Base-by-base conservation (phyloP, 1,140 invertebrate genomes). In the Drosophila sucinea region DNA sequence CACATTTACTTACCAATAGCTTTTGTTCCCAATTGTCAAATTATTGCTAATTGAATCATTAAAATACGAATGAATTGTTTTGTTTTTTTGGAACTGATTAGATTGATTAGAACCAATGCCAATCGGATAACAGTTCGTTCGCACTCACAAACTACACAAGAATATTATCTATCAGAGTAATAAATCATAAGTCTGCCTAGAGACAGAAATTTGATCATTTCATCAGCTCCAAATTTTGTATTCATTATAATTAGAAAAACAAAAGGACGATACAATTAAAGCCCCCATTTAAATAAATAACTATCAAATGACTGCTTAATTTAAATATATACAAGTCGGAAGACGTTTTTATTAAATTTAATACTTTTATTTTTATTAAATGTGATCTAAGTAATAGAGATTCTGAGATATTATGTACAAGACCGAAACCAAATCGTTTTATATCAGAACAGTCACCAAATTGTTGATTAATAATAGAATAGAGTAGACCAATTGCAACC, bases 1-100 rank as follows among this genome's bases (percentile, higher is more conserved):
- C 66, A 30, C 66, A 86, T 58, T 38, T 66, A 25, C 17, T 38
- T 66, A 25, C 17, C 32, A 56, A 33, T 35, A 60, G 57, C 67
- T 64, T 60, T 63, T 51, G 23, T 27, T 23, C 44, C 64, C 65
- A 51, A 38, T 61, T 47, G 7, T 6, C 60, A 54, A 64, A 41
- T 44, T 75, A n/a, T 47, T 60, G 72, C 51, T 35, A 54, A 78
- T 72, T 55, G 60, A 73, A 27, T 80, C 70, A 70, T 66, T 70
- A 38, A 38, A 62, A 51, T 44, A 54, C 35, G 2, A 47, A 29
- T 5, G 11, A 41, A 57, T 27, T 65, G 33, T 60, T 65, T 32
- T 27, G 35, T 3, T 58, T 68, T 63, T 68, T 35, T 10, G 10
- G 4, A 8, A 41, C 25, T 44, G 23, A 44, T 44, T 44, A 44